Base-by-base conservation (phyloP, 2,113 vertebrate species). In the Hippoglossus stenolepis region DNA sequence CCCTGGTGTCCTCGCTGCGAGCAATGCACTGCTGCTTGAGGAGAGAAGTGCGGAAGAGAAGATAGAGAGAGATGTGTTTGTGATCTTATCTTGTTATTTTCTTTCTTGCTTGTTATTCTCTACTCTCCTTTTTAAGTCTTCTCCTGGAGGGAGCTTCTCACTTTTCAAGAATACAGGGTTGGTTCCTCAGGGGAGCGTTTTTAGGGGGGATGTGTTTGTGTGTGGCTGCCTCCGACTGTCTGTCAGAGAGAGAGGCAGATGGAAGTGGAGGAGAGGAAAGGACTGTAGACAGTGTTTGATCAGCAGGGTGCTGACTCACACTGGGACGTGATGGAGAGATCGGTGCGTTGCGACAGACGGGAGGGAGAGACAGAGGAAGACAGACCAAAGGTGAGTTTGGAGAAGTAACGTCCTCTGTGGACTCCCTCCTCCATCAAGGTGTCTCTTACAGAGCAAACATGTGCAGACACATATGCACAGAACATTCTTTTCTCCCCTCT, bases 241-340 rank as follows among this genome's bases (percentile, higher is more conserved):
- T 81, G 28, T 71, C 83, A 80, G 72, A 70, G 60, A 80, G 76
- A 18, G 61, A 60, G 15, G 56, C 68, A 70, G 75, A 70, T 58
- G 51, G 61, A 76, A 75, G 83, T 51, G 59, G 61, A 72, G 75
- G 59, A 80, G 64, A 82, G 75, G 64, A 47, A 74, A 65, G 75
- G 59, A 73, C 68, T 9, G 20, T 4, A 68, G 83, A 79, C n/a
- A 3, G 49, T 78, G 85, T 92, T 87, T 90, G 86, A 90, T 90
- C 83, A 88, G 71, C 54, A 49, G 77, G 73, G 20, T 81, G 81
- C 76, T 89, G 83, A 91, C 82, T 86, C 88, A 91, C 76, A 77
- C 64, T 15, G 76, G 74, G 86, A 73, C 62, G 71, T 60, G 86
- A 91, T 84, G 83, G 72, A 75, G 61, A 65, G 73, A 86, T 75